Percentiles rank a stretch among this genome's conserved stretches.
Conservation (phyloP, 2,888 invertebrate species). For the Capitulum mitella region DNA sequence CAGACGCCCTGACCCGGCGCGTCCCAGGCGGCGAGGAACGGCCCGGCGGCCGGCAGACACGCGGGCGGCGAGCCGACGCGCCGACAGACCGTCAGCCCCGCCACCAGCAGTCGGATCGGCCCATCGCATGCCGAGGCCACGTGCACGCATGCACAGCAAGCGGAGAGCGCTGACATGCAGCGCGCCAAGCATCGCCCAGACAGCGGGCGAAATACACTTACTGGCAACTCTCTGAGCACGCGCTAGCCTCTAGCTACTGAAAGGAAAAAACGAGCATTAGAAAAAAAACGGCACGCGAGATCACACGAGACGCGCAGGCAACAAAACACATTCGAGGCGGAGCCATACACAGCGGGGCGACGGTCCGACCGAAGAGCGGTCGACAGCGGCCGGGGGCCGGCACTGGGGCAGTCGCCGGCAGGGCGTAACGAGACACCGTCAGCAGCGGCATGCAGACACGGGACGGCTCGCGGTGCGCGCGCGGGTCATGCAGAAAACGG, state of each 20-base stretch:
- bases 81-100: too few relatives aligned
- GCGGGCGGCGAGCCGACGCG: too few relatives aligned
- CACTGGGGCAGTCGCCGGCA: not conserved
- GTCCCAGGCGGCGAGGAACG: too few relatives aligned
- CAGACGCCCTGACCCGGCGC: too few relatives aligned
- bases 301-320: not conserved
- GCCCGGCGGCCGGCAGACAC: too few relatives aligned
- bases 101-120: too few relatives aligned
- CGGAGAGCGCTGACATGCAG: too few relatives aligned
- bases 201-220: not conserved
- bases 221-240: constrained; percentile 18
- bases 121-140: too few relatives aligned
- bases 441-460: not conserved
- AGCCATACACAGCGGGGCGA: too few relatives aligned
- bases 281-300: not conserved
- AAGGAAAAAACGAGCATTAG: not conserved
- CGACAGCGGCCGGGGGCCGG: not conserved
- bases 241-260: constrained; percentile 24
- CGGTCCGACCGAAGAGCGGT: not conserved
- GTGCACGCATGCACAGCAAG: not conserved
- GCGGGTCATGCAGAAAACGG: not conserved
- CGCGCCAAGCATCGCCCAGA: too few relatives aligned
- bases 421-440: not conserved
- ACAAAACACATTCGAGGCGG: not conserved
- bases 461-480: not conserved